Conservation (phyloP, 2,888 invertebrate genomes). For the Scaptomyza tumidula region DNA sequence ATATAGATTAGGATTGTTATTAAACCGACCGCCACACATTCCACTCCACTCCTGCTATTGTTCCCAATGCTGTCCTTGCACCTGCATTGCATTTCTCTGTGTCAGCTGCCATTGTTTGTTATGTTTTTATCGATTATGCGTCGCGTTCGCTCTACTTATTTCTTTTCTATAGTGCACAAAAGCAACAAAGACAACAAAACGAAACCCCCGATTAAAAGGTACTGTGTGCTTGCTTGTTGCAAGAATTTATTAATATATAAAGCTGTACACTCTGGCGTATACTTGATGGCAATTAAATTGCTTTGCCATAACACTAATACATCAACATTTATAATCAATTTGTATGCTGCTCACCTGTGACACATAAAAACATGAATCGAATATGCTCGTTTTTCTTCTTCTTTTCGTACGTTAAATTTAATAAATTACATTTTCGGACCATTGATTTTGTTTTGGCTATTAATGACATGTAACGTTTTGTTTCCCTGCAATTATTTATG, state of each 20-base stretch:
- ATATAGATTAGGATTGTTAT: conserved; percentile 23
- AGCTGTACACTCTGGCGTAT: conserved; percentile 46
- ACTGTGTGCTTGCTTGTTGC: background rate
- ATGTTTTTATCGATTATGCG: conserved; percentile 60
- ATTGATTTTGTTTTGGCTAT: conserved; percentile 37
- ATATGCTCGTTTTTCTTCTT: background rate
- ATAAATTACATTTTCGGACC: conserved; percentile 9
- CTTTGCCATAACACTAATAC: conserved; percentile 4
- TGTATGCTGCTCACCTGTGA: background rate
- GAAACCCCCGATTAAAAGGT: background rate
- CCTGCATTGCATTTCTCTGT: conserved; percentile 38
- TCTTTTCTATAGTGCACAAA: conserved; percentile 20
- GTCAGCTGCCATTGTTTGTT: conserved; percentile 27
- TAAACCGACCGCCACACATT: background rate
- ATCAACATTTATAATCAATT: conserved; percentile 2
- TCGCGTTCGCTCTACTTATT: conserved; percentile 35
- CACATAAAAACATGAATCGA: conserved; percentile 2
- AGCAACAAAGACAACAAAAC: conserved; percentile 34
- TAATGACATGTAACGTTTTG: conserved; percentile 35
- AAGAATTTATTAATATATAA: conserved; percentile 29
- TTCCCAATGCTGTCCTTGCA: conserved; percentile 40
- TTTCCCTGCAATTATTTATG: conserved; percentile 53
- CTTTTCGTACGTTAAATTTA: background rate
- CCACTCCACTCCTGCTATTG: background rate
- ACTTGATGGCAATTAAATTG: conserved; percentile 52